Conservation (phyloP, 2,797 vertebrate species). For the Micropoecilia bifurca region DNA sequence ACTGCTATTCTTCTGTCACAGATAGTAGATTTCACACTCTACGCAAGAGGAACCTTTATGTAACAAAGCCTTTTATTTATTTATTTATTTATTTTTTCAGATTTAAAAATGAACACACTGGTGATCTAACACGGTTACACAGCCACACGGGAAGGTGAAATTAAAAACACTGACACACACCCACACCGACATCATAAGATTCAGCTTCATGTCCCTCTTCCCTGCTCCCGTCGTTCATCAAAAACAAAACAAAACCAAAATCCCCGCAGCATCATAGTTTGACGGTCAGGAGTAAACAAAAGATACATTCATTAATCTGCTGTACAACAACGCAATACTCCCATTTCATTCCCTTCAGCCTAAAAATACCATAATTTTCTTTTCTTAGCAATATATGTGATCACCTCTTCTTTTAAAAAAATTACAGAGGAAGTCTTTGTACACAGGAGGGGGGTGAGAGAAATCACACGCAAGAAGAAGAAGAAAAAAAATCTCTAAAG, state of each 20-base stretch:
- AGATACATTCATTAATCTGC: slow-evolving; percentile 84
- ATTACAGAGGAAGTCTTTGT: slow-evolving; percentile 67
- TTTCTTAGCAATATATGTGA: slow-evolving; percentile 53
- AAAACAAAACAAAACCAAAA: slow-evolving; percentile 32
- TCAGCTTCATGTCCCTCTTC: slow-evolving; percentile 39
- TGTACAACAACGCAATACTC: slow-evolving; percentile 70
- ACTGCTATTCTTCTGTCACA: slow-evolving; percentile 1
- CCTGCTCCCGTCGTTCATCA: slow-evolving; percentile 55
- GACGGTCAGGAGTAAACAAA: slow-evolving; percentile 72
- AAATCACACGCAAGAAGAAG: slow-evolving; percentile 41
- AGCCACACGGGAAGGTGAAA: slow-evolving; percentile 62
- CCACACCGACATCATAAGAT: slow-evolving; percentile 39
- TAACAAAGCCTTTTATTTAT: slow-evolving; percentile 75
- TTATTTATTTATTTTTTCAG: slow-evolving; percentile 17
- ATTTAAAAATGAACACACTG: slow-evolving; percentile 75
- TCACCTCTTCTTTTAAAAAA: slow-evolving; percentile 68
- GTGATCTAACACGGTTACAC: slow-evolving; percentile 67
- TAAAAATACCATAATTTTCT: slow-evolving; percentile 71
- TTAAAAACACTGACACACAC: slow-evolving; percentile 49
- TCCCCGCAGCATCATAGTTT: slow-evolving; percentile 60
- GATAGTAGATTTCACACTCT: slow-evolving; percentile 2
- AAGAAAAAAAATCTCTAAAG: slow-evolving; percentile 49
- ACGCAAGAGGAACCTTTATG: slow-evolving; percentile 28
- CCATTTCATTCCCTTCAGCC: slow-evolving; percentile 48
- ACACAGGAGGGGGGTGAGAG: slow-evolving; percentile 47